Percentiles rank a stretch among this genome's conserved stretches.
phyloP scores from a whole-genome alignment of 2,113 vertebrate genomes.

The Etheostoma cragini region DNA sequence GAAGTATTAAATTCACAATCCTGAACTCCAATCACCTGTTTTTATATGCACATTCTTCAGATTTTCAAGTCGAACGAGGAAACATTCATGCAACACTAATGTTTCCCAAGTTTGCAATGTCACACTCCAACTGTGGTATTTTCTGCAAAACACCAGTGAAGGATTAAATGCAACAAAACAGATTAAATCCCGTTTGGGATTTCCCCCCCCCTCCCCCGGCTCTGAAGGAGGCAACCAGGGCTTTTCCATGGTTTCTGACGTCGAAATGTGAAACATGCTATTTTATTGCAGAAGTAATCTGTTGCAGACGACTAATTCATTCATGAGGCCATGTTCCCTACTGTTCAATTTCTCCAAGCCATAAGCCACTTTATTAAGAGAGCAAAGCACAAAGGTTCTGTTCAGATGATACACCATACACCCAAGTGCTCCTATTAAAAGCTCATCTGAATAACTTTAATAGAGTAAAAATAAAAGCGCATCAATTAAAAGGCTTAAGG shows the following conservation, averaged over 20 bases:
- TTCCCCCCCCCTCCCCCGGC: background rate
- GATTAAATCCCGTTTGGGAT: constrained; percentile 36
- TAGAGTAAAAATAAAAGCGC: constrained; percentile 25
- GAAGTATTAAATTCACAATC: background rate
- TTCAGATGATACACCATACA: constrained; percentile 65
- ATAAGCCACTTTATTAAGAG: constrained; percentile 63
- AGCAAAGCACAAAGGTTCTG: constrained; percentile 48
- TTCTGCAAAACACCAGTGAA: constrained; percentile 23
- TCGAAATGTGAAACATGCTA: constrained; percentile 50
- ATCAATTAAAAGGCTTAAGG: constrained; percentile 50
- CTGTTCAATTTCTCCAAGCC: constrained; percentile 64
- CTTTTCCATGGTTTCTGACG: constrained; percentile 40
- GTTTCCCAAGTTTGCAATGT: constrained; percentile 1
- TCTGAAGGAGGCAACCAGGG: constrained; percentile 52
- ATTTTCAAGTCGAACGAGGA: background rate
- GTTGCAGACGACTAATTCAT: constrained; percentile 76
- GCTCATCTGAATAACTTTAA: constrained; percentile 57
- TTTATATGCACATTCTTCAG: background rate
- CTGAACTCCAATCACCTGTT: too few relatives aligned
- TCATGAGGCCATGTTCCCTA: constrained; percentile 65
- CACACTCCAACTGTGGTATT: background rate
- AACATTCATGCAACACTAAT: background rate
- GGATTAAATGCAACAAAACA: constrained; percentile 43
- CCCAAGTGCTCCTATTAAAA: constrained; percentile 60
- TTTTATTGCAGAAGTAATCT: constrained; percentile 76